phyloP scores from a whole-genome alignment of 2,797 vertebrate species.

The Gallinago stenura region DNA sequence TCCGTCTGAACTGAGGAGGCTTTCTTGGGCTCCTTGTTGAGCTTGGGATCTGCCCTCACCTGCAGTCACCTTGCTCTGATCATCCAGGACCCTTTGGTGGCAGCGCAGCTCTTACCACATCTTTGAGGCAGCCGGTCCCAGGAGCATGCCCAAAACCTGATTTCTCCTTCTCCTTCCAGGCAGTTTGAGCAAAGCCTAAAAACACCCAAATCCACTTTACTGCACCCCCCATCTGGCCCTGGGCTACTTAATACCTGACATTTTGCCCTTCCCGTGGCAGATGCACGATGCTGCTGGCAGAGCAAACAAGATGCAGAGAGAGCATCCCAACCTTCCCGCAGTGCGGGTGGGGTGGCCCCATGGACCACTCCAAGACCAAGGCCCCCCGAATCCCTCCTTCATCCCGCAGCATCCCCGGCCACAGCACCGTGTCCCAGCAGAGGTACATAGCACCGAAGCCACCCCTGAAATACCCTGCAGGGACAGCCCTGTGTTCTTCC shows the following conservation, averaged over 20 bases:
- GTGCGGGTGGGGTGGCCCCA: rapidly evolving
- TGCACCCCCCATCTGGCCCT: not conserved
- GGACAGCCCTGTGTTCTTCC: not conserved
- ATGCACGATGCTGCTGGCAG: rapidly evolving
- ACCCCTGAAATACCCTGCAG: not conserved
- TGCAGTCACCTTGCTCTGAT: rapidly evolving
- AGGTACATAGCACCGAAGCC: rapidly evolving
- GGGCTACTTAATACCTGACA: not conserved
- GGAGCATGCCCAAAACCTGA: rapidly evolving
- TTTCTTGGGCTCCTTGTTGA: not conserved
- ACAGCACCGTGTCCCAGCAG: not conserved
- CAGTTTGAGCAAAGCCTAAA: not conserved
- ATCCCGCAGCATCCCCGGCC: not conserved
- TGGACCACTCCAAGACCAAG: not conserved
- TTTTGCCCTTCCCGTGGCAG: rapidly evolving
- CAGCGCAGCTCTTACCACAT: not conserved
- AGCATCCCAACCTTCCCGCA: not conserved
- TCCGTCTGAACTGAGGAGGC: not conserved
- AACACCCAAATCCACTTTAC: not conserved
- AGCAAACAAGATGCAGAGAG: not conserved
- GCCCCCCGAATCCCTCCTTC: not conserved
- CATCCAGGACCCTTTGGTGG: not conserved
- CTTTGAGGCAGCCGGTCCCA: rapidly evolving
- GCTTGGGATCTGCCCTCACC: not conserved
- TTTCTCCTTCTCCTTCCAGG: not conserved